A percentile compares a stretch with the other conserved stretches of the same genome.
phyloP scores from a whole-genome alignment of 2,888 invertebrate genomes.

The Lobophora halterata region DNA sequence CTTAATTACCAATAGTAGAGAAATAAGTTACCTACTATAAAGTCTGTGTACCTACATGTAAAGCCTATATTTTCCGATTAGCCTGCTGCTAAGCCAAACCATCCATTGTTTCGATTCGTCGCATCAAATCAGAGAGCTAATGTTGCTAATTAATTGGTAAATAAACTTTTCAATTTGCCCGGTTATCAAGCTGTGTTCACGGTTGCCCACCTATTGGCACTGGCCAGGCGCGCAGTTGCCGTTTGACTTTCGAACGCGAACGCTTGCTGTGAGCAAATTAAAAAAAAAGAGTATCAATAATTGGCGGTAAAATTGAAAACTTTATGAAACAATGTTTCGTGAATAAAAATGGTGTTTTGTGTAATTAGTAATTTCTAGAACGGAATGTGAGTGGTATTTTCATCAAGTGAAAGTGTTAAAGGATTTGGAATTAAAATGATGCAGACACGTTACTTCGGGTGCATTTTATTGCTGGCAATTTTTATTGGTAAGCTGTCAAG shows the following conservation, averaged over 20 bases:
- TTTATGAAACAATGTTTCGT: conserved; percentile 9
- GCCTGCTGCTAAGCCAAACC: too few relatives aligned
- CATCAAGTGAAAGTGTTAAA: conserved; percentile 65
- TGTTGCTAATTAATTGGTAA: conserved; percentile 44
- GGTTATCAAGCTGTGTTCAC: conserved; percentile 45
- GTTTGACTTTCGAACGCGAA: conserved; percentile 72
- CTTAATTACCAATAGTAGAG: too few relatives aligned
- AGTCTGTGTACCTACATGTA: too few relatives aligned
- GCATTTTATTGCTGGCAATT: conserved; percentile 52
- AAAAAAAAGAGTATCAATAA: conserved; percentile 35
- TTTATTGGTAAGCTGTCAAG: conserved; percentile 66
- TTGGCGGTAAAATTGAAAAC: conserved; percentile 41
- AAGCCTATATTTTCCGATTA: too few relatives aligned
- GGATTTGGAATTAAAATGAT: conserved; percentile 61
- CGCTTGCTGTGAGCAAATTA: conserved; percentile 48
- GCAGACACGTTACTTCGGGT: conserved; percentile 52
- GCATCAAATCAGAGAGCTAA: conserved; percentile 19
- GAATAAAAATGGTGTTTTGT: conserved; percentile 36
- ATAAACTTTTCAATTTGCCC: conserved; percentile 42
- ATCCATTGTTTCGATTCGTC: too few relatives aligned
- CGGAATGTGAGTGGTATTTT: conserved; percentile 48
- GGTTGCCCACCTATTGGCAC: conserved; percentile 52
- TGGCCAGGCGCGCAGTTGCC: conserved; percentile 62
- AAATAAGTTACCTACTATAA: too few relatives aligned
- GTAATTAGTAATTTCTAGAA: conserved; percentile 30